phyloP scores from a whole-genome alignment of 2,113 vertebrate species.

The Columbina picui region DNA sequence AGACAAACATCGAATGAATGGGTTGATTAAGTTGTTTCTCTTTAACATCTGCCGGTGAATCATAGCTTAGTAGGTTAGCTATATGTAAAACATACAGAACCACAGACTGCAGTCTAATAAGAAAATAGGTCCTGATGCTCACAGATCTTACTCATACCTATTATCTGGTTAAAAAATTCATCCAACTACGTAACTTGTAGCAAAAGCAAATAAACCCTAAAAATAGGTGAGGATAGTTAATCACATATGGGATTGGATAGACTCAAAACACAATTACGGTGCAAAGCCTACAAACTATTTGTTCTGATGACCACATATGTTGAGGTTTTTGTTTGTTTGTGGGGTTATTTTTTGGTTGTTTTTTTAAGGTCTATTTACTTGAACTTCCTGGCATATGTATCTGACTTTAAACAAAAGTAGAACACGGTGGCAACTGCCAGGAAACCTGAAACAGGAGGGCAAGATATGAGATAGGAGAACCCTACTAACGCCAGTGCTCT shows the following conservation, averaged over 20 bases:
- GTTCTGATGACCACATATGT: background rate
- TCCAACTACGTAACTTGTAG: background rate
- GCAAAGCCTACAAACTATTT: background rate
- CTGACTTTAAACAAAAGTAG: background rate
- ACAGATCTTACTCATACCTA: background rate
- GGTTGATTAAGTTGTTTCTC: background rate
- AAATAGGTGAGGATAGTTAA: background rate
- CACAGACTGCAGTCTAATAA: background rate
- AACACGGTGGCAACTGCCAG: background rate
- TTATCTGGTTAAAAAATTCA: background rate
- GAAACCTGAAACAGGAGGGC: background rate
- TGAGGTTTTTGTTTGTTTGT: background rate
- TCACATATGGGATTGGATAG: background rate
- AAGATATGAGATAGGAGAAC: background rate
- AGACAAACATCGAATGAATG: background rate
- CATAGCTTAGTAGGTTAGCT: background rate
- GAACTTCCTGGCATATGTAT: background rate
- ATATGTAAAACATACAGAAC: background rate
- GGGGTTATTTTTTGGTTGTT: no score
- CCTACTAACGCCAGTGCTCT: accelerated
- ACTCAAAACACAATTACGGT: background rate
- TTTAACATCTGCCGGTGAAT: background rate
- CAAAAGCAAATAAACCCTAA: background rate
- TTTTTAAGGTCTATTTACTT: background rate
- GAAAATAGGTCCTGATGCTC: background rate